phyloP scores from a whole-genome alignment of 2,797 vertebrate species.

The Myripristis murdjan region DNA sequence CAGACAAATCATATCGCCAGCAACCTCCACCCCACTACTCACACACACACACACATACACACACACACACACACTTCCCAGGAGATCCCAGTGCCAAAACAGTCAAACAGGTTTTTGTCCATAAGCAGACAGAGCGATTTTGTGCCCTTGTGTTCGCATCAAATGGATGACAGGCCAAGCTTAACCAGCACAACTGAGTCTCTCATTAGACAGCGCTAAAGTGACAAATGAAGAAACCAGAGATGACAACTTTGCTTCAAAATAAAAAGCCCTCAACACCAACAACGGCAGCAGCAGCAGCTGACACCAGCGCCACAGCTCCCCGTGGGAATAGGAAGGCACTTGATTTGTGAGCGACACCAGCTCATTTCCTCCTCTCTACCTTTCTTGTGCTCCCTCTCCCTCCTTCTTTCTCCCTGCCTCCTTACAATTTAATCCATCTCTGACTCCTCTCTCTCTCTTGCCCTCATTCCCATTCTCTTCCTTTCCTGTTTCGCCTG shows the following conservation, averaged over 20 bases:
- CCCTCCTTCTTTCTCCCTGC: constrained; percentile 2
- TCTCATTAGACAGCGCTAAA: constrained; percentile 57
- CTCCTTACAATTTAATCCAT: constrained; percentile 17
- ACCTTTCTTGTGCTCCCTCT: constrained; percentile 1
- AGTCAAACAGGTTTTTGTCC: constrained; percentile 35
- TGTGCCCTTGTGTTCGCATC: constrained; percentile 49
- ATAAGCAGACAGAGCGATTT: constrained; percentile 35
- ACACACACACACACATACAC: not conserved
- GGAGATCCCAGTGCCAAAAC: constrained; percentile 30
- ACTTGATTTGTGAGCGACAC: constrained; percentile 35
- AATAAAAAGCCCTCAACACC: constrained; percentile 25
- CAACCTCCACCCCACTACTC: too few relatives aligned
- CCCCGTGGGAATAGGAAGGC: constrained; percentile 28
- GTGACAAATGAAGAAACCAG: constrained; percentile 52
- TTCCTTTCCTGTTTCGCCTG: constrained; percentile 4
- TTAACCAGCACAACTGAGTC: constrained; percentile 41
- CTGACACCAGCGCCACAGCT: constrained; percentile 13
- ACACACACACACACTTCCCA: constrained; percentile 3
- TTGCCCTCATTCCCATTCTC: constrained; percentile 16
- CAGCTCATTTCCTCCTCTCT: constrained; percentile 23
- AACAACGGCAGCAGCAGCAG: constrained; percentile 1
- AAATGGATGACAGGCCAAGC: constrained; percentile 39
- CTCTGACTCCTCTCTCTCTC: constrained; percentile 4
- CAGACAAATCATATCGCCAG: too few relatives aligned
- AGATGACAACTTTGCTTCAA: constrained; percentile 51